Evolutionary conservation across 2,113 vertebrate species (phyloP), one percentile per base, ranked within the genome.

Genomic region (Pomatorhinus ruficollis): DNA sequence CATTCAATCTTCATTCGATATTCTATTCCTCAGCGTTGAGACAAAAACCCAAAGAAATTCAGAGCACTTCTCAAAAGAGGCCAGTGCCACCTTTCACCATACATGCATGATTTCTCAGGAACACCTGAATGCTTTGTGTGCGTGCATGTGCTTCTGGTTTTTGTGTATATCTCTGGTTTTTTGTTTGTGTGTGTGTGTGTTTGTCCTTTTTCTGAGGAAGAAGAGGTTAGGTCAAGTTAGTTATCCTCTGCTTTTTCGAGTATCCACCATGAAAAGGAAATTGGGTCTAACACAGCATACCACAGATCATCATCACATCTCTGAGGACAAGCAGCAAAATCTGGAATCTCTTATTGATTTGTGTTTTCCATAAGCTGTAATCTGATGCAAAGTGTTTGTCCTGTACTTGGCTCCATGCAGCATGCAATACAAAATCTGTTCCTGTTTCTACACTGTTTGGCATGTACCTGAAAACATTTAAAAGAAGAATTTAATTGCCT

Each of bases 11-110:
- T 84, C 23, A 72, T 52, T 31, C 2, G 4, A 28, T 37, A 37
- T 3, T n/a, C 11, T 35, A 0, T 61, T 75, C 47, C 30, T 75
- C 30, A 45, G n/a, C 0, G 0, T 2, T 53, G 39, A 79, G 33
- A 39, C 11, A 88, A 74, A 87, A 66, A 3, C 3, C 5, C 42
- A n/a, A 66, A 70, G 56, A 53, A 79, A 85, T 45, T 75, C 60
- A 88, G 56, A 82, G 15, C 17, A 40, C 28, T 66, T 82, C 52
- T 64, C 39, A 25, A 40, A 40, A 69, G 30, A 56, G 33, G 35
- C 20, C 33, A 53, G 2, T n/a, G 33, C 15, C 53, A 83, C 20
- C 30, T 80, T 54, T 37, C 11, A 75, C 8, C 11, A 80, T 6
- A 19, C 9, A 6, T 5, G 4, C 18, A 23, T 6, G 10, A 53